Conservation (phyloP, 2,888 invertebrate species). For the Dasypolia templi region DNA sequence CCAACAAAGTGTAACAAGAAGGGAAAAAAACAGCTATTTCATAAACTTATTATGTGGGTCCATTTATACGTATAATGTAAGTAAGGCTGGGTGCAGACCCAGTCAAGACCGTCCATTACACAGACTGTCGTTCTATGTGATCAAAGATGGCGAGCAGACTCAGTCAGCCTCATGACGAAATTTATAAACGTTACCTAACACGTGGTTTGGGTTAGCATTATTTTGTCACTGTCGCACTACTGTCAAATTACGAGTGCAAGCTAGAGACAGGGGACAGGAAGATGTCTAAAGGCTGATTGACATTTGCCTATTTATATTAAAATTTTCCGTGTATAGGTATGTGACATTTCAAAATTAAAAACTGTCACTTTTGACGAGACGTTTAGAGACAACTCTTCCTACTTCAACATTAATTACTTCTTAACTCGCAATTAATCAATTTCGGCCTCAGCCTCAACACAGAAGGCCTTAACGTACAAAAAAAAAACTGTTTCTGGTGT, state of each 20-base stretch:
- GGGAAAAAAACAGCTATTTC: not conserved
- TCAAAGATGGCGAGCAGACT: not conserved
- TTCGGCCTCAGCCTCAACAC: not conserved
- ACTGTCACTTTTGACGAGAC: too few species aligned
- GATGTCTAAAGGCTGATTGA: not conserved
- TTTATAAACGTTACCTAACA: not conserved
- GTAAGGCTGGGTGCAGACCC: too few species aligned
- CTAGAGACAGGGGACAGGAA: not conserved
- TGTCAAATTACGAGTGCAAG: not conserved
- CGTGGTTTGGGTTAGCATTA: not conserved
- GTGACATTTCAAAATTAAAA: not conserved
- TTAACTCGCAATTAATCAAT: not conserved
- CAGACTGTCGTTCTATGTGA: not conserved
- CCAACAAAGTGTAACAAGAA: constrained; percentile 2
- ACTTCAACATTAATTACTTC: not conserved
- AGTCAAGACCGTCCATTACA: not conserved
- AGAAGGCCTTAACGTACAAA: not conserved
- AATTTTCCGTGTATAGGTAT: not conserved
- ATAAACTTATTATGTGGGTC: not conserved
- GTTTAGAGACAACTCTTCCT: not conserved
- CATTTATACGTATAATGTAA: not conserved
- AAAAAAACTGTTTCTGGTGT: not conserved
- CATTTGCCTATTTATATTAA: not conserved
- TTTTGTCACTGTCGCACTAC: not conserved
- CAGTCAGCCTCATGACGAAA: too few species aligned